Conservation (phyloP, 2,888 invertebrate species). For the Neoaliturus tenellus region DNA sequence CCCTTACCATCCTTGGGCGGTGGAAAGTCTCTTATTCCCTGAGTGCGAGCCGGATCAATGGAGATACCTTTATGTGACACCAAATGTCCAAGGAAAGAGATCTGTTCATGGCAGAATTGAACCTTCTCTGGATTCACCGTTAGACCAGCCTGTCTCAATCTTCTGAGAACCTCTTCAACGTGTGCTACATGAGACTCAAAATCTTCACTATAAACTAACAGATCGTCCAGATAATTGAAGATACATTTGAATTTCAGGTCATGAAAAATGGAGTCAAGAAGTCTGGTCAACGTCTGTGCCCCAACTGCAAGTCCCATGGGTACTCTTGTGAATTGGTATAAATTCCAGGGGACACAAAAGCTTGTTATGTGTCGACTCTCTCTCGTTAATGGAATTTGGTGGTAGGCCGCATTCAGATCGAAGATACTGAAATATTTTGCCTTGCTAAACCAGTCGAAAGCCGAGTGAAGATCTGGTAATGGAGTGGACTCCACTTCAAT, state of each 20-base stretch:
- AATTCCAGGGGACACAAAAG: too few relatives aligned
- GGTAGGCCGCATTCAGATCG: too few relatives aligned
- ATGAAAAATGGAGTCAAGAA: slow-evolving; percentile 57
- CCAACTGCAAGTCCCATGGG: too few relatives aligned
- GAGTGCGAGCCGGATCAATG: slow-evolving; percentile 60
- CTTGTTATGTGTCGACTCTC: too few relatives aligned
- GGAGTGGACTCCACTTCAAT: too few relatives aligned
- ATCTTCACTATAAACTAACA: slow-evolving; percentile 54
- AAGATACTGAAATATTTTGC: too few relatives aligned
- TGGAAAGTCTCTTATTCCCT: slow-evolving; percentile 57
- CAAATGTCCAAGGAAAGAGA: slow-evolving; percentile 52
- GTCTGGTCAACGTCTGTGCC: too few relatives aligned
- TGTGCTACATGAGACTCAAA: slow-evolving; percentile 55
- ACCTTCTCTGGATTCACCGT: slow-evolving; percentile 64
- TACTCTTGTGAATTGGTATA: too few relatives aligned
- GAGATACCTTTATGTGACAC: slow-evolving; percentile 54
- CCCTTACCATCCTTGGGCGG: slow-evolving; percentile 60
- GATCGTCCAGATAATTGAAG: slow-evolving; percentile 61
- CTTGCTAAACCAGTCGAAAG: too few relatives aligned
- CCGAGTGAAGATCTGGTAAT: too few relatives aligned
- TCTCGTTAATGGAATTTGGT: too few relatives aligned
- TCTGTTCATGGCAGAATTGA: slow-evolving; percentile 35
- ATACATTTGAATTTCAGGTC: slow-evolving; percentile 59
- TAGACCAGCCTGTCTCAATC: slow-evolving; percentile 61
- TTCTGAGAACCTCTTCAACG: slow-evolving; percentile 50